Evolutionary conservation across 2,113 vertebrate genomes (phyloP), one percentile per base, ranked within the genome.

Genomic region (Eleginops maclovinus): DNA sequence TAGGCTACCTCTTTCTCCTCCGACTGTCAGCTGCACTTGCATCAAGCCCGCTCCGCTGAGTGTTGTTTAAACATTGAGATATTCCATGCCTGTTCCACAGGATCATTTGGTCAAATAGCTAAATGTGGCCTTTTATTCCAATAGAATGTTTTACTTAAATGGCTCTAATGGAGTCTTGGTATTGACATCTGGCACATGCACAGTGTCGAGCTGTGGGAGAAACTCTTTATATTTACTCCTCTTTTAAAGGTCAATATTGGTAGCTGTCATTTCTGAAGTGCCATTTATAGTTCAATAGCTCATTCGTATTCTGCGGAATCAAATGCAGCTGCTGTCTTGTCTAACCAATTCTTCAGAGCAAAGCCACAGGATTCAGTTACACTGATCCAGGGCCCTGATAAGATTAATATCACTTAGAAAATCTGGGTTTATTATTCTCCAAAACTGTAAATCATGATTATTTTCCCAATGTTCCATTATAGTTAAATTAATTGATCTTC

Each of bases 231-330:
- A 88, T 90, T 85, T 85, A 85, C 87, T 89, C 76, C 54, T 79
- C 66, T 61, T 82, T 79, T 71, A 90, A 93, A 91, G 88, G 89
- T 90, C 92, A 90, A 74, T 85, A 72, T 88, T 88, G 74, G 87
- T 79, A 71, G 71, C 81, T 83, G 87, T 88, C 86, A 88, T 91
- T 86, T 90, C 77, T 86, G 78, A 86, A 81, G 88, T 82, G 85
- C 79, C 86, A 87, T 89, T 90, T 89, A 89, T 90, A 89, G 89
- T 89, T 89, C 91, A 90, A 81, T 85, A 77, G 58, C 87, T 91
- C 85, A 92, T 90, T 88, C 88, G 81, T 82, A 89, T 82, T 86
- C 22, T 58, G 47, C 13, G 7, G 74, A 83, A 87, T 87, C 72
- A 77, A 79, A 86, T 72, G 72, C 60, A 79, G 78, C 73, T 76